These are phyloP conservation scores for Manis javanica DNA, from an alignment of 2,797 vertebrate genomes.

Conservation along the genomic window DNA sequence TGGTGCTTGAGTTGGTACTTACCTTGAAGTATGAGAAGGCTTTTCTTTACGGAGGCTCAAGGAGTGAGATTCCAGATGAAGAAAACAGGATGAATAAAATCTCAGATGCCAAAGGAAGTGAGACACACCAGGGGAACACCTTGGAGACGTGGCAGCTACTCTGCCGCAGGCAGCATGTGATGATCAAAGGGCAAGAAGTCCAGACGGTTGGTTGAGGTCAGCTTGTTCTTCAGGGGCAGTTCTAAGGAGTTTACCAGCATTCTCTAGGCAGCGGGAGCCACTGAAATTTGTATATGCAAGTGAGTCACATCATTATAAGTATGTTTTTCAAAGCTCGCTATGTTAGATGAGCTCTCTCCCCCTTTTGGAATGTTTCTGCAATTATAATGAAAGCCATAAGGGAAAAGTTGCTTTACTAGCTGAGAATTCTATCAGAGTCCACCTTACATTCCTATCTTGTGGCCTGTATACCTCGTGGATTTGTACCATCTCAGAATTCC, in stretches of 20 bases:
- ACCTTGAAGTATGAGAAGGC: background rate
- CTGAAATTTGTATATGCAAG: background rate
- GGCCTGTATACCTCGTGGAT: accelerated
- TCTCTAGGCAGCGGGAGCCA: background rate
- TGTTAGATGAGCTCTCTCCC: background rate
- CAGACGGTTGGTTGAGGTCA: background rate
- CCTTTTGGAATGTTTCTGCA: background rate
- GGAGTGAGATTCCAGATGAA: background rate
- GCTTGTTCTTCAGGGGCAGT: background rate
- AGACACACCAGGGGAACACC: background rate
- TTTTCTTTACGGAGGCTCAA: background rate
- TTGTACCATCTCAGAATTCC: background rate
- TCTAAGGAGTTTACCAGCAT: background rate
- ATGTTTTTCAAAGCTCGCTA: background rate
- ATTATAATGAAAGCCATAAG: background rate
- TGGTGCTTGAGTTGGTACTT: background rate
- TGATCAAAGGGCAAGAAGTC: background rate
- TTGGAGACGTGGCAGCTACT: accelerated
- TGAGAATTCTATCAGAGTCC: background rate
- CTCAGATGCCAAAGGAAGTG: background rate
- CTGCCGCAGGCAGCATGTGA: background rate
- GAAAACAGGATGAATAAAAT: background rate
- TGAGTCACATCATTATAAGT: background rate
- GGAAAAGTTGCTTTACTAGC: background rate
- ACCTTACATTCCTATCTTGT: background rate